phyloP scores from a whole-genome alignment of 2,113 vertebrate species.

The Petroica traversi region DNA sequence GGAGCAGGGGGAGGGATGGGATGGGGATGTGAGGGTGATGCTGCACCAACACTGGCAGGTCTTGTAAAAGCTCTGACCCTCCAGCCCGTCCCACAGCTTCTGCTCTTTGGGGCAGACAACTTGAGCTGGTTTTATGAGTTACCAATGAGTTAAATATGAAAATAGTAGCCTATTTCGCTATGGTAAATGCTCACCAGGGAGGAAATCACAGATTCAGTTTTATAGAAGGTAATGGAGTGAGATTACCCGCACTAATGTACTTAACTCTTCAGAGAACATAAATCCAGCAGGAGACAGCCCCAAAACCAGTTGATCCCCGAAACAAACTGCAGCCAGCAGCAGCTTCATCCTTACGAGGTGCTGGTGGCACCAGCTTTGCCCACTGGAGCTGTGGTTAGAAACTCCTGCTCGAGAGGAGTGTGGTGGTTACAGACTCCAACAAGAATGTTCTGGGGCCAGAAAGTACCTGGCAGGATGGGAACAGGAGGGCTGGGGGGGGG shows the following conservation, averaged over 20 bases:
- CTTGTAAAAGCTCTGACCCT: conserved; percentile 24
- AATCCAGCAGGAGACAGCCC: background rate
- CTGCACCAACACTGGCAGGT: background rate
- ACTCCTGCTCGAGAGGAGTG: accelerated
- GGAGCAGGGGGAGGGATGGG: conserved; percentile 18
- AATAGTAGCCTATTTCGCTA: conserved; percentile 30
- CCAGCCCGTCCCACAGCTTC: background rate
- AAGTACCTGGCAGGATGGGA: background rate
- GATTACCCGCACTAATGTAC: conserved; percentile 39
- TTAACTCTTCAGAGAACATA: conserved; percentile 41
- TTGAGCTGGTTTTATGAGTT: conserved; percentile 68
- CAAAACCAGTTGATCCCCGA: background rate
- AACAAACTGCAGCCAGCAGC: background rate
- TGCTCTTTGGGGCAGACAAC: conserved; percentile 37
- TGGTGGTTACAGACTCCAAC: background rate
- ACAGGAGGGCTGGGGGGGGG: background rate
- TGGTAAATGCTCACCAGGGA: conserved; percentile 63
- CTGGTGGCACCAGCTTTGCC: background rate
- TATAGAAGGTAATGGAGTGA: conserved; percentile 54
- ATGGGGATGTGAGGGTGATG: conserved; percentile 31
- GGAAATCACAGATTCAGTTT: conserved; percentile 65
- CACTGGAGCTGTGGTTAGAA: background rate
- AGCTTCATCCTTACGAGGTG: background rate
- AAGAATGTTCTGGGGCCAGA: background rate
- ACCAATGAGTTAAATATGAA: conserved; percentile 56